Conservation (phyloP, 1,140 invertebrate genomes). For the Cotesia chilonis region DNA sequence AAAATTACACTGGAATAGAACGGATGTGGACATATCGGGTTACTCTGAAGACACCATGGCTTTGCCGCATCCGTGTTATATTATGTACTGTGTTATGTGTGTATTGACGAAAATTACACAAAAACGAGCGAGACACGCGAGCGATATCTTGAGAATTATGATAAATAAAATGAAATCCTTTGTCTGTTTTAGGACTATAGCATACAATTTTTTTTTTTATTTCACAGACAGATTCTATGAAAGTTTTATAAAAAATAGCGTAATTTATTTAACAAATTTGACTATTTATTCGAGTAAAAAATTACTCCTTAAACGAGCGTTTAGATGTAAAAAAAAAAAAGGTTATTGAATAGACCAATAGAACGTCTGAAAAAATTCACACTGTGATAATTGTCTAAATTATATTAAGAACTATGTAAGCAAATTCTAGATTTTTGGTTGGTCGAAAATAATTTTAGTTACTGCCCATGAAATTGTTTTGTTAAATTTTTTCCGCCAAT, state of each 20-base stretch:
- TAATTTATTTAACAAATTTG: no score
- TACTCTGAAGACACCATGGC: not conserved
- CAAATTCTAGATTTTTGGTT: conserved; percentile 7
- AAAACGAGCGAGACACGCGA: conserved; percentile 22
- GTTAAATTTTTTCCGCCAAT: conserved; percentile 6
- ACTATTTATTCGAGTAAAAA: no score
- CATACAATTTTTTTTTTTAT: not conserved
- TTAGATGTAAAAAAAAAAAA: no score
- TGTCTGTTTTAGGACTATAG: not conserved
- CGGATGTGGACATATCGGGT: conserved; percentile 31
- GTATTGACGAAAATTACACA: conserved; percentile 27
- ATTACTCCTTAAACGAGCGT: no score
- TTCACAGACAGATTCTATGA: not conserved
- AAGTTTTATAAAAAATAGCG: no score
- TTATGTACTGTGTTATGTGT: not conserved
- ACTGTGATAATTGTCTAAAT: conserved; percentile 10
- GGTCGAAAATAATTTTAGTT: not conserved
- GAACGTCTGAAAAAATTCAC: not conserved
- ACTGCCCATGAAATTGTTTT: conserved; percentile 8
- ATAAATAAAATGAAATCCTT: conserved; percentile 20
- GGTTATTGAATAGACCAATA: conserved; percentile 10
- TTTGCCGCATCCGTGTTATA: not conserved
- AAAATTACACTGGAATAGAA: conserved; percentile 1
- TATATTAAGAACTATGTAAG: conserved; percentile 19
- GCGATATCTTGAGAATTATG: conserved; percentile 23